These are phyloP conservation scores for Rhincodon typus DNA, from an alignment of 2,797 vertebrate species.

Conservation along the genomic window DNA sequence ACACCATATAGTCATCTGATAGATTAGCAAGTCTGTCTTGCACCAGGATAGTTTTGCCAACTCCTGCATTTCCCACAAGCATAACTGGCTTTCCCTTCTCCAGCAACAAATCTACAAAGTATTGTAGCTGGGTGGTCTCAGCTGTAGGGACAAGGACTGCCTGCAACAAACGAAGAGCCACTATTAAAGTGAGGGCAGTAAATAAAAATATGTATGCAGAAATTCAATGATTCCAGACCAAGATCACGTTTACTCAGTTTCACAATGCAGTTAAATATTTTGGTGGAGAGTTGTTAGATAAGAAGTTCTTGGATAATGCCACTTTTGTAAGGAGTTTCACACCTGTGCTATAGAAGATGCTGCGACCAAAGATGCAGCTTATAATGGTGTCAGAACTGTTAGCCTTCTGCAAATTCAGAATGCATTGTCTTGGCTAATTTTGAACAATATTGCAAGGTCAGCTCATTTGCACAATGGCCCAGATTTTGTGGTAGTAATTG, in stretches of 20 bases:
- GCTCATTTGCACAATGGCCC: background rate
- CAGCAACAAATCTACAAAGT: conserved; percentile 67
- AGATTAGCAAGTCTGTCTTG: conserved; percentile 57
- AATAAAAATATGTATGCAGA: background rate
- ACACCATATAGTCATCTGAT: conserved; percentile 58
- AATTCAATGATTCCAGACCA: background rate
- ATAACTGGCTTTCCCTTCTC: conserved; percentile 65
- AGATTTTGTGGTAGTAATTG: background rate
- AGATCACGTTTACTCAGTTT: background rate
- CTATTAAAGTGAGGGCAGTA: too few relatives aligned
- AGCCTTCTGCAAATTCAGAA: background rate
- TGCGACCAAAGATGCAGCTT: background rate
- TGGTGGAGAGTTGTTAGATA: background rate
- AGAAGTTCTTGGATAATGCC: background rate
- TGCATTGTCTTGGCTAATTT: background rate
- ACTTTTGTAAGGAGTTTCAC: background rate
- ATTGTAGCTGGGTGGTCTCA: conserved; percentile 62
- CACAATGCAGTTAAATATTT: background rate
- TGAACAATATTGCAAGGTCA: background rate
- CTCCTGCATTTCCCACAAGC: conserved; percentile 66
- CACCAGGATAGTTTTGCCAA: conserved; percentile 67
- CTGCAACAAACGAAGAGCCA: conserved; percentile 52
- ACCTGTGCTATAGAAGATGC: background rate
- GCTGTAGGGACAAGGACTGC: conserved; percentile 67
- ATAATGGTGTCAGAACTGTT: background rate